Evolutionary conservation across 2,888 invertebrate species (phyloP), one percentile per base, ranked within the genome.

Genomic region (Zaprionus lineosus): DNA sequence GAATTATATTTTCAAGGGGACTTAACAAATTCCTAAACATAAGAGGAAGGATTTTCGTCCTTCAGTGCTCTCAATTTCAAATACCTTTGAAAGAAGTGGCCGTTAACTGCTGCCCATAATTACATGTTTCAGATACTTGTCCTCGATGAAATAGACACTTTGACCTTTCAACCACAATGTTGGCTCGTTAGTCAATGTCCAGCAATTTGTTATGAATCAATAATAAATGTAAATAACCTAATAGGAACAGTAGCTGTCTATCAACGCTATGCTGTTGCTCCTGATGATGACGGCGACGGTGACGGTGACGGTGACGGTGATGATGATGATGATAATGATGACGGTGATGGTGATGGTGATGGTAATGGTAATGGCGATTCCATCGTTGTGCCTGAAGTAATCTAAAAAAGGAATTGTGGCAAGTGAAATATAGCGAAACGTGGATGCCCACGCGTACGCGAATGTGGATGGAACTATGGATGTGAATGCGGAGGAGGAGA

Each of bases 191-290:
- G 83, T 79, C 79, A 74, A 69, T 78, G 68, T 36, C 62, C 8
- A 56, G 74, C 81, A 79, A 79, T 79, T 79, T 79, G 68, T 64
- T 76, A 44, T 53, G 72, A 79, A 79, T 76, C 81, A 83, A 79
- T 83, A 79, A 76, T 79, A 76, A 79, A 74, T 79, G 72, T 83
- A 83, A 79, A 79, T 79, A 79, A 72, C 72, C 61, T 82, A 79
- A 78, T 76, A 71, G 58, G 41, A 43, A 29, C 44, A 37, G 39
- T 33, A 29, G 39, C 34, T 19, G 14, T 24, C 34, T 19, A 19
- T n/a, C 18, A 9, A 7, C 4, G 24, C 8, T n/a, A 37, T 36
- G 47, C 33, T 43, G 40, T 29, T 62, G 34, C 44, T 43, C 34
- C 19, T 9, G 19, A 12, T 40, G 16, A 21, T 36, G 40, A n/a